These are phyloP conservation scores for Lanistes nyassanus DNA, from an alignment of 1,140 invertebrate species.

Conservation along the genomic window DNA sequence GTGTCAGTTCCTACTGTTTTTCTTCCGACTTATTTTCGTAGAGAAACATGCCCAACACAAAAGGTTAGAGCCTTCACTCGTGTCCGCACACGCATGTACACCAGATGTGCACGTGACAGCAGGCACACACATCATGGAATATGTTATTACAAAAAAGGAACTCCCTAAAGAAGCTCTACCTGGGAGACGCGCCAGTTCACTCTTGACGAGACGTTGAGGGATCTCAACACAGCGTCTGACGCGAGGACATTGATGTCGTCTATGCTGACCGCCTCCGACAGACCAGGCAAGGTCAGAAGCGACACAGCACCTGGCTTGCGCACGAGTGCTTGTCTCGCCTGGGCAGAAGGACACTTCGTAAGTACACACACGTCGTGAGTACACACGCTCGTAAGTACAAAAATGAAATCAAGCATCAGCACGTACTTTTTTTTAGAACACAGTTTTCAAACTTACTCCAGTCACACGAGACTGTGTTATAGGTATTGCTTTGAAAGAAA, in stretches of 20 bases:
- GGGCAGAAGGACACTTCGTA: neutral
- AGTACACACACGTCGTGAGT: too few species aligned
- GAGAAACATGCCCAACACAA: too few species aligned
- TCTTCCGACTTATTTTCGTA: too few species aligned
- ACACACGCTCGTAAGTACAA: too few species aligned
- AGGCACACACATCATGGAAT: neutral
- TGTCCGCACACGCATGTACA: neutral
- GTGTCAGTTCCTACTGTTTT: too few species aligned
- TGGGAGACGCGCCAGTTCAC: constrained; percentile 25
- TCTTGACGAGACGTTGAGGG: constrained; percentile 19
- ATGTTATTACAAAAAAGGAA: neutral
- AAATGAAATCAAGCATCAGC: too few species aligned
- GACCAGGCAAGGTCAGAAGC: constrained; percentile 7
- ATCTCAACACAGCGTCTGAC: constrained; percentile 7
- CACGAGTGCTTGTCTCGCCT: neutral
- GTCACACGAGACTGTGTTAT: too few species aligned
- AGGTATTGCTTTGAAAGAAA: too few species aligned
- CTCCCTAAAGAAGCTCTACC: constrained; percentile 3
- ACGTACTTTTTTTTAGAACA: too few species aligned
- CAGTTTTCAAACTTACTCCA: too few species aligned
- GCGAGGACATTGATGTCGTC: constrained; percentile 27
- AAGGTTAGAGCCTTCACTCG: too few species aligned
- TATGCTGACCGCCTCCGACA: constrained; percentile 26
- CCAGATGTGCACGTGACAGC: too few species aligned
- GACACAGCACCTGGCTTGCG: neutral